These are phyloP conservation scores for Catostylus mosaicus DNA, from an alignment of 30 jellyfish, hydroid and myxozoan genomes.

Conservation along the genomic window DNA sequence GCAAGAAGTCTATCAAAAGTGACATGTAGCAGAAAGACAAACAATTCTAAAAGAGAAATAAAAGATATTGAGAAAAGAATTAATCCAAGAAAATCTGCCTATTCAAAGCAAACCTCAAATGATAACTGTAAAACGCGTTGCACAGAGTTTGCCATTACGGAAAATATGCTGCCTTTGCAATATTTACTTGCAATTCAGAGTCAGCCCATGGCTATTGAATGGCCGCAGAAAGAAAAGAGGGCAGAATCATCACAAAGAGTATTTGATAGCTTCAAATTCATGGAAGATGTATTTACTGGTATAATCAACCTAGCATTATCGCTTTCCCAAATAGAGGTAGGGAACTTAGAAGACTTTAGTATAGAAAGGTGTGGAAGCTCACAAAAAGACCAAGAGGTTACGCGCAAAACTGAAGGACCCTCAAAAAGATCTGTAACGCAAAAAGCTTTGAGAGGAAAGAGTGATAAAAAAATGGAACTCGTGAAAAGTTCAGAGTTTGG, in stretches of 20 bases:
- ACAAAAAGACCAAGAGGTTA: neutral
- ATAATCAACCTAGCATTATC: conserved; percentile 37
- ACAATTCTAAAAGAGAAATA: neutral
- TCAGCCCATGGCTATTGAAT: conserved; percentile 47
- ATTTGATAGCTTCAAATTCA: conserved; percentile 23
- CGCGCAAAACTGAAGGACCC: neutral
- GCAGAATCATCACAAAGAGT: conserved; percentile 7
- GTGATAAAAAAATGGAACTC: neutral
- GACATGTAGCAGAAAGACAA: neutral
- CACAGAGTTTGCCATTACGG: conserved; percentile 1
- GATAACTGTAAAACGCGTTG: neutral
- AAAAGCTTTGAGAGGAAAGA: neutral
- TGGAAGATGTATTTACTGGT: conserved; percentile 29
- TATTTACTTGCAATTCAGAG: conserved; percentile 31
- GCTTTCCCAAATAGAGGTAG: conserved; percentile 13
- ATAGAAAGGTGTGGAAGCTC: neutral
- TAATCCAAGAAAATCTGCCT: neutral
- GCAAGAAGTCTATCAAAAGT: neutral
- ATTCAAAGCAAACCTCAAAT: neutral
- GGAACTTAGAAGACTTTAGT: neutral
- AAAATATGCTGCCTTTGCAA: conserved; percentile 12
- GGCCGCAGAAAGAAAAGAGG: neutral
- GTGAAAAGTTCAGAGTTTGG: neutral
- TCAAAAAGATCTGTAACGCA: neutral
- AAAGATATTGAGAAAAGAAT: neutral